A percentile compares a stretch with the other conserved stretches of the same genome.
Conservation (phyloP, 2,888 invertebrate species). For the Nycteola revayana region DNA sequence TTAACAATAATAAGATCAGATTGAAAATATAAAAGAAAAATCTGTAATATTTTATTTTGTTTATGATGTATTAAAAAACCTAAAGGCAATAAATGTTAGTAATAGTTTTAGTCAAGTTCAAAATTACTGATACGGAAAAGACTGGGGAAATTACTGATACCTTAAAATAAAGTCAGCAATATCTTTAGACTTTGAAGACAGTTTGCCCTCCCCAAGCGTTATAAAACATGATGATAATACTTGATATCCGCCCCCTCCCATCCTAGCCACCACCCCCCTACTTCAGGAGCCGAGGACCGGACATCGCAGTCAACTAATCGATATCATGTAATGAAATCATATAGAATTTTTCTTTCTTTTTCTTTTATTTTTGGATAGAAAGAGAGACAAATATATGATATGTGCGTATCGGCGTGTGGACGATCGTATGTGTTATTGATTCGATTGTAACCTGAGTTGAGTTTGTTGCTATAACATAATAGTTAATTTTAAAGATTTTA, state of each 20-base stretch:
- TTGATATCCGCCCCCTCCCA: constrained; percentile 50
- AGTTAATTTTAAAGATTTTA: too few species aligned
- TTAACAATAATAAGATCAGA: too few species aligned
- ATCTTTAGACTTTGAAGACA: constrained; percentile 13
- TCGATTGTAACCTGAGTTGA: constrained; percentile 56
- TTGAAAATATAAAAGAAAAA: too few species aligned
- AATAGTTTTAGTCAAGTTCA: too few species aligned
- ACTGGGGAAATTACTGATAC: too few species aligned
- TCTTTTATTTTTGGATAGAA: constrained; percentile 72
- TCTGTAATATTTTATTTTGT: too few species aligned
- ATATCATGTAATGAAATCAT: constrained; percentile 73
- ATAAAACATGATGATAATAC: constrained; percentile 43
- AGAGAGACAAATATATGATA: constrained; percentile 74
- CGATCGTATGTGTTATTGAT: constrained; percentile 72
- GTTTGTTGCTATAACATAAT: constrained; percentile 46
- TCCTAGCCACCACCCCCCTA: constrained; percentile 52
- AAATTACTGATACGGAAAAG: too few species aligned
- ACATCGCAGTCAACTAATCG: constrained; percentile 58
- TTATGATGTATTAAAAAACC: too few species aligned
- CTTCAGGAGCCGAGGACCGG: constrained; percentile 56
- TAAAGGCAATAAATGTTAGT: too few species aligned
- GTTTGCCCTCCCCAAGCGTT: constrained; percentile 21
- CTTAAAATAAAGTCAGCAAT: too few species aligned
- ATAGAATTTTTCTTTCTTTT: constrained; percentile 70
- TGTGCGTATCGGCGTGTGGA: constrained; percentile 79